These are phyloP conservation scores for Eupristina koningsbergeri DNA, from an alignment of 1,140 invertebrate species.

Conservation along the genomic window DNA sequence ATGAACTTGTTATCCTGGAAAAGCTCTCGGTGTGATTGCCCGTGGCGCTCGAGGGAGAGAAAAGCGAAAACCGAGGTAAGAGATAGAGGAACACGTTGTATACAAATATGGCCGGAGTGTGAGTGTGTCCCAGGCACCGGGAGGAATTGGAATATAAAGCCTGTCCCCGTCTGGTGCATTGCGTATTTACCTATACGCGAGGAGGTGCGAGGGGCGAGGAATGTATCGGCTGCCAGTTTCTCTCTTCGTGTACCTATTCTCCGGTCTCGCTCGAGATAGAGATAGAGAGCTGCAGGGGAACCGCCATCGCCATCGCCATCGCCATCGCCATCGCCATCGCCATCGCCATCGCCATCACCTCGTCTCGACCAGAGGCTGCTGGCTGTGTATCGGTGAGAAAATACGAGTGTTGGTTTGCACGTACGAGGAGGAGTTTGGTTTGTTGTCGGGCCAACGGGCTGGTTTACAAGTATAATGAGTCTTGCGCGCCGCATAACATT, in stretches of 20 bases:
- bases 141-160: constrained; percentile 29
- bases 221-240: background rate
- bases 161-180: constrained; percentile 10
- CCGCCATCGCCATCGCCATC: too few relatives aligned
- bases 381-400: constrained; percentile 51
- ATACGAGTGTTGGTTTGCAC: constrained; percentile 50
- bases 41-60: background rate
- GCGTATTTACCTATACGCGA: constrained; percentile 40
- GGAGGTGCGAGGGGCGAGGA: constrained; percentile 25
- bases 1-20: background rate
- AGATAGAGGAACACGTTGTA: background rate
- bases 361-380: too few relatives aligned
- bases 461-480: constrained; percentile 75
- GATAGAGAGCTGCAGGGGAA: background rate
- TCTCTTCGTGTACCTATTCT: background rate
- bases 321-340: too few relatives aligned
- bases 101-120: background rate
- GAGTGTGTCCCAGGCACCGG: background rate
- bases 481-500: constrained; percentile 74
- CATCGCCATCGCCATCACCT: too few relatives aligned
- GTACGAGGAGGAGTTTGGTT: constrained; percentile 47
- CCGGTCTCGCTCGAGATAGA: background rate
- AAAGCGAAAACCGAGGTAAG: background rate
- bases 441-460: constrained; percentile 68
- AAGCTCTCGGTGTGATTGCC: background rate